Base-by-base conservation (phyloP, 1,140 invertebrate species). In the Ceratosolen fusciceps region DNA sequence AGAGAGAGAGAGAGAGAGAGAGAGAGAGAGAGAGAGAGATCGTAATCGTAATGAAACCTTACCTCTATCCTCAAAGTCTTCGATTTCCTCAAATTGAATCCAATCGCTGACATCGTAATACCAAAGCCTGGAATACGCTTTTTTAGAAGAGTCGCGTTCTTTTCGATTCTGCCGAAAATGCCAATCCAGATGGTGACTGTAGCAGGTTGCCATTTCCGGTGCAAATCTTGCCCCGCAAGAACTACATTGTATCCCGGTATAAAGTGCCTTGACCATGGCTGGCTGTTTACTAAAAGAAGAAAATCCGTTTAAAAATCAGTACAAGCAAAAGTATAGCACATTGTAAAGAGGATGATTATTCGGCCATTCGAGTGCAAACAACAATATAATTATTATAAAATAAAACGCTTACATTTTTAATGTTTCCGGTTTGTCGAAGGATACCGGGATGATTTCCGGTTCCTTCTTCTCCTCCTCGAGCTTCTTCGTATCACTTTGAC, bases 161-260 rank as follows among this genome's bases (percentile, higher is more conserved):
- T 94, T 91, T 14, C 96, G 91, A 89, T 99, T 99, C 88, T 97
- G 96, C 14, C 97, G 91, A 90, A 99, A 99, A 91, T 99, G 98
- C 98, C 98, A 99, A 90, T 99, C 97, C 39, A 99, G 92, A 90
- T 99, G 98, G 86, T 97, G 95, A 81, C 96, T 96, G 87, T 99
- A 96, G 74, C 94, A 93, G 39, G 96, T 95, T 1, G 96, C 96
- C 84, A 96, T 94, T 87, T 97, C 95, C 0, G 96, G 94, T 16
- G 95, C 94, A 88, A 98, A 99, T 56, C 98, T 92, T 37, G 96
- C 93, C 24, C 97, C 97, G 90, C 98, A 99, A 31, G 96, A 96
- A 76, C 96, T 95, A 90, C 98, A 99, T 88, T 98, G 98, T 91
- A 98, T 96, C 9, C 98, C 97, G 74, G 93, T 92, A 87, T 97